Evolutionary conservation across 2,113 vertebrate species (phyloP).

Genomic region (Butorides virescens): DNA sequence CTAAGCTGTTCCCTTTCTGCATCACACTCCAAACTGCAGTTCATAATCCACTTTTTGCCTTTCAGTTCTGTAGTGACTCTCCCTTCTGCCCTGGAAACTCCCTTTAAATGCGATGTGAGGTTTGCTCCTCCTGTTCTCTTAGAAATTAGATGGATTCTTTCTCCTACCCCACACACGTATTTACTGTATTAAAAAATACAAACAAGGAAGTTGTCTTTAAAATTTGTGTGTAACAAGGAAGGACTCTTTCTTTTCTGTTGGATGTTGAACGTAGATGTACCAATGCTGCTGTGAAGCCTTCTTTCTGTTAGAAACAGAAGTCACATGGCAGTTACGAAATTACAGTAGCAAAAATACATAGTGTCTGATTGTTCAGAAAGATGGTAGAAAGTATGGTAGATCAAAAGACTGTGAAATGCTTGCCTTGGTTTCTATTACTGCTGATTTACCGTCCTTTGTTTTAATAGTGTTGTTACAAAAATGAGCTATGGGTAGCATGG

Average conservation of each 20-base stretch:
- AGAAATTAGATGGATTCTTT: neutral
- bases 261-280: neutral
- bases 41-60: neutral
- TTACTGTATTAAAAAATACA: neutral
- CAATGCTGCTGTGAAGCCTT: neutral
- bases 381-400: neutral
- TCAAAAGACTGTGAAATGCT: neutral
- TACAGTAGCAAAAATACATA: neutral
- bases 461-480: neutral
- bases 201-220: neutral
- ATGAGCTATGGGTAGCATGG: fast-evolving
- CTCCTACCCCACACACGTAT: fast-evolving
- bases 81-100: neutral
- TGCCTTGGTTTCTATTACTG: neutral
- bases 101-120: neutral
- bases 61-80: neutral
- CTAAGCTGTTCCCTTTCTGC: neutral
- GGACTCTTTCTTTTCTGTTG: neutral
- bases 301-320: neutral
- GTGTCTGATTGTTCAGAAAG: neutral
- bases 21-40: neutral
- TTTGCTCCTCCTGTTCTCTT: neutral
- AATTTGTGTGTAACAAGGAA: neutral
- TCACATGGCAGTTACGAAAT: neutral
- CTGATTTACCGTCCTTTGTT: neutral